Evolutionary conservation across 2,113 vertebrate species (phyloP), one percentile per base, ranked within the genome.

Genomic region (Psilopsiagon aurifrons): DNA sequence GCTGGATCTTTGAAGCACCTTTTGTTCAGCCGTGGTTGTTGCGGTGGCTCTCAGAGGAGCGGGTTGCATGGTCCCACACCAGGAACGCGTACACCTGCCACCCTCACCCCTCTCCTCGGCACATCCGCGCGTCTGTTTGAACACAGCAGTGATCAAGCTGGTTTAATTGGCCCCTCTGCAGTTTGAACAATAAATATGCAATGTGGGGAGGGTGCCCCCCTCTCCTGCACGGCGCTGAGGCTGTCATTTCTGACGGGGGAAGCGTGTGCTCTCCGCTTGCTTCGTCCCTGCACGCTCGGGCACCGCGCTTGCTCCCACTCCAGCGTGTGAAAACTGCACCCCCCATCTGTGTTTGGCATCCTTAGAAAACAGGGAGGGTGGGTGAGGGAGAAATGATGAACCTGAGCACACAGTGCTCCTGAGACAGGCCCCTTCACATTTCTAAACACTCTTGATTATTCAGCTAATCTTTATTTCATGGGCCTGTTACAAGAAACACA

Each of bases 401-500:
- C 90, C 86, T 86, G 84, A 80, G 95, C 91, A 16, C 0, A 39
- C 55, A 24, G 90, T 37, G 71, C 95, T 97, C 95, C 93, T 93
- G 82, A 93, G 33, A 90, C 89, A 89, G 93, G 83, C 87, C 95
- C 95, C 94, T 97, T 97, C 95, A 92, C 93, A 57, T 95, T 95
- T 96, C 96, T 90, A 95, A 91, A 97, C 94, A 77, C 91, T 96
- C 93, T 31, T 93, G 95, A 96, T 95, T 96, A 97, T 96, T 98
- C 97, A 93, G 96, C 92, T 98, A 90, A 97, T 98, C 96, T 98
- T 97, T 98, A 98, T 98, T 98, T 97, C 97, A 95, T 96, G 96
- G 97, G 96, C 93, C 92, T 47, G 68, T 96, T 97, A 96, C 83
- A 94, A 94, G 97, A 83, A 94, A 97, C 96, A 85, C 92, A 91